Conservation (phyloP, 2,113 vertebrate genomes). For the Gila orcuttii region DNA sequence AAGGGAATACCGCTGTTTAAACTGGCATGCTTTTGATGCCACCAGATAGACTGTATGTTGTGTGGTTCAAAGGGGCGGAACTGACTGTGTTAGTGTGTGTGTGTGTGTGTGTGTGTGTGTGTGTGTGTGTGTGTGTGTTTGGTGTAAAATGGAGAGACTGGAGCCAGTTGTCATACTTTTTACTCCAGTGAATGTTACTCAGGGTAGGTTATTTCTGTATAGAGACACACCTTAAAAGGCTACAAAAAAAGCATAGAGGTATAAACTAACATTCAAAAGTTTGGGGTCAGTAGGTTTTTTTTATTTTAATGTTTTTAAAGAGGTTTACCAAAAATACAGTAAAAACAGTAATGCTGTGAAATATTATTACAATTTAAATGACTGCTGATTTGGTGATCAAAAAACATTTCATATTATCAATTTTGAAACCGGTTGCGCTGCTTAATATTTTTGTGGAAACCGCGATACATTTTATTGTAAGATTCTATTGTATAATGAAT, state of each 20-base stretch:
- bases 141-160: neutral
- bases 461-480: too few relatives aligned
- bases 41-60: constrained; percentile 15
- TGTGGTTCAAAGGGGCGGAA: constrained; percentile 25
- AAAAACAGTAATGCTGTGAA: neutral
- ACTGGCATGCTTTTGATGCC: constrained; percentile 30
- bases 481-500: too few relatives aligned
- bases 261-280: too few relatives aligned
- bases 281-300: neutral
- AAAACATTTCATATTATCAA: neutral
- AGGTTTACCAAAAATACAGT: neutral
- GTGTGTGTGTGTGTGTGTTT: neutral
- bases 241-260: neutral
- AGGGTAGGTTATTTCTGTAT: neutral
- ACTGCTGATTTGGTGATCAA: too few relatives aligned
- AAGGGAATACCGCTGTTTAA: constrained; percentile 25
- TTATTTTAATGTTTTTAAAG: neutral
- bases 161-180: neutral
- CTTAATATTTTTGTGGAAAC: constrained; percentile 5
- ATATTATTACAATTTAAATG: neutral
- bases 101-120: neutral
- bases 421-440: neutral
- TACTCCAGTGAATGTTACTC: neutral
- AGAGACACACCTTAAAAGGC: neutral
- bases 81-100: neutral